A percentile compares a stretch with the other conserved stretches of the same genome.
phyloP scores from a whole-genome alignment of 1,140 invertebrate genomes.

The Drosophila chauvacae region DNA sequence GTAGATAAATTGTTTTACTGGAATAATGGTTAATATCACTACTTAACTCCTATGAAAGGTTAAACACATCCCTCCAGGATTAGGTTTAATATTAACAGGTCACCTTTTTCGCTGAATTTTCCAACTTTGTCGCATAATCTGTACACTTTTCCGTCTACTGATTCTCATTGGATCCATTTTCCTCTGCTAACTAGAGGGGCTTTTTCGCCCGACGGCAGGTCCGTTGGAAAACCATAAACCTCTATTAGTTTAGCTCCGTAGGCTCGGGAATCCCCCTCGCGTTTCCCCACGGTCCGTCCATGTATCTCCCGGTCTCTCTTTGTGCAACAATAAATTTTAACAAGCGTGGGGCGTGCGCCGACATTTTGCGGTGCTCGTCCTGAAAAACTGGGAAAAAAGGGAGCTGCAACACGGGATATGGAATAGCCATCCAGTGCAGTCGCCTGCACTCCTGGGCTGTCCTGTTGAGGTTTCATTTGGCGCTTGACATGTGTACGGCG shows the following conservation, averaged over 20 bases:
- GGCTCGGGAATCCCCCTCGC: slow-evolving; percentile 17
- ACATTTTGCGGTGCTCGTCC: slow-evolving; percentile 64
- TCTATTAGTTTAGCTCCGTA: slow-evolving; percentile 72
- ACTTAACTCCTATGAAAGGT: background rate
- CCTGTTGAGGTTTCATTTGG: slow-evolving; percentile 79
- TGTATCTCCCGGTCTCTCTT: slow-evolving; percentile 35
- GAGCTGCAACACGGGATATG: slow-evolving; percentile 24
- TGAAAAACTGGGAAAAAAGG: slow-evolving; percentile 37
- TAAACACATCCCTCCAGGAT: background rate
- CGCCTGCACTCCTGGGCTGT: slow-evolving; percentile 23
- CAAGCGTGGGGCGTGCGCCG: slow-evolving; percentile 74
- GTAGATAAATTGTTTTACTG: background rate
- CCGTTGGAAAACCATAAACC: slow-evolving; percentile 48
- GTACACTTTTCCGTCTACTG: background rate
- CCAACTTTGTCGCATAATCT: background rate
- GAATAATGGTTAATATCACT: background rate
- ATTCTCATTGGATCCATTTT: slow-evolving; percentile 22
- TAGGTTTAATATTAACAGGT: background rate
- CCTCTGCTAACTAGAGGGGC: slow-evolving; percentile 32
- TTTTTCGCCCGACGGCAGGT: background rate
- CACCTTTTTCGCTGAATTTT: background rate
- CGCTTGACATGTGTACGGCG: slow-evolving; percentile 75
- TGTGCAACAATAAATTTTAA: slow-evolving; percentile 79
- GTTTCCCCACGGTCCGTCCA: slow-evolving; percentile 2
- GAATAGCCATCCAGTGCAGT: slow-evolving; percentile 42